A percentile compares a stretch with the other conserved stretches of the same genome.
These are phyloP conservation scores for Ancistrus triradiatus DNA, from an alignment of 2,113 vertebrate species.

Conservation along the genomic window DNA sequence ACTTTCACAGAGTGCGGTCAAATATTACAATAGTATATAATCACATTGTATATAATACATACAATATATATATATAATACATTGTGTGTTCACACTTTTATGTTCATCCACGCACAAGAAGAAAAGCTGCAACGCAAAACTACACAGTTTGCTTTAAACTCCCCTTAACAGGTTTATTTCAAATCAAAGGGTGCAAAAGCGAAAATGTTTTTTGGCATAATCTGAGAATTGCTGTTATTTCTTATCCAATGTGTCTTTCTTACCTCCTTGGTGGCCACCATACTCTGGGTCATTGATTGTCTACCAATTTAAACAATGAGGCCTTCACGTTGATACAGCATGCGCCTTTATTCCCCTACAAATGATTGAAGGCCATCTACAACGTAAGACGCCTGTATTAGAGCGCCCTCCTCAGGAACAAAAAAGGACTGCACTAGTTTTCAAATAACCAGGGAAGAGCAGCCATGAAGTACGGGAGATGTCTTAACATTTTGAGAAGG, in stretches of 20 bases:
- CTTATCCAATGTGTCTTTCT: not conserved
- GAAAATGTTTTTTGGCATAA: conserved; percentile 17
- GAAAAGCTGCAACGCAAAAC: too few relatives aligned
- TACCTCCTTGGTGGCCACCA: conserved; percentile 2
- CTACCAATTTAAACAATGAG: conserved; percentile 35
- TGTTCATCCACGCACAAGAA: not conserved
- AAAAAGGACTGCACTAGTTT: conserved; percentile 7
- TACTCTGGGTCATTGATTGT: conserved; percentile 18
- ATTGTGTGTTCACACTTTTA: too few relatives aligned
- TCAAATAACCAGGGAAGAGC: too few relatives aligned
- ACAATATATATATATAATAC: too few relatives aligned
- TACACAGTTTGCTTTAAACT: not conserved
- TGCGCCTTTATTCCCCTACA: not conserved
- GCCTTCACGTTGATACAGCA: conserved; percentile 6
- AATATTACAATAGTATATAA: too few relatives aligned
- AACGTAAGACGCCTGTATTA: conserved; percentile 65
- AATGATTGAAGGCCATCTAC: conserved; percentile 30
- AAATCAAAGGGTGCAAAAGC: conserved; percentile 4
- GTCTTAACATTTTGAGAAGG: too few relatives aligned
- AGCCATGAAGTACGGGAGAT: too few relatives aligned
- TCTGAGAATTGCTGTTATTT: conserved; percentile 10
- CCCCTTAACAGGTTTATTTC: not conserved
- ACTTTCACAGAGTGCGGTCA: too few relatives aligned
- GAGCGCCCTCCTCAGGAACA: conserved; percentile 72
- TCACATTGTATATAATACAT: too few relatives aligned